Conservation (phyloP, 2,113 vertebrate species). For the Glaucidium brasilianum region DNA sequence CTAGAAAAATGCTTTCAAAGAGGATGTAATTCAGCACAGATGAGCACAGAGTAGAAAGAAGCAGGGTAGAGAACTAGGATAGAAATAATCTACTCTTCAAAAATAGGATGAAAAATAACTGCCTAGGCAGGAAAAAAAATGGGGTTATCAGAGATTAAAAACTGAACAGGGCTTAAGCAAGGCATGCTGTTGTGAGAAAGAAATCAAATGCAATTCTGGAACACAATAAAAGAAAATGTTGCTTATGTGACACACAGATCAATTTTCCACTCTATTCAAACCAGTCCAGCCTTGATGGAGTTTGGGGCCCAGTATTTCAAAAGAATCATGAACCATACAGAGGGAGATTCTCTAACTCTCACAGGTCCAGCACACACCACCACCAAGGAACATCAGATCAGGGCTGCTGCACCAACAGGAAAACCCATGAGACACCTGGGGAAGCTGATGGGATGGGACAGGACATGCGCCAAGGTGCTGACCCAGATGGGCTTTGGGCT, state of each 20-base stretch:
- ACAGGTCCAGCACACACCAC: background rate
- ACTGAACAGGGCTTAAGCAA: background rate
- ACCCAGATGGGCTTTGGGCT: background rate
- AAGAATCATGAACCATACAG: background rate
- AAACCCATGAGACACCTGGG: background rate
- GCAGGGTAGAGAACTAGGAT: background rate
- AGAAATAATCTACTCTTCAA: slow-evolving; percentile 18
- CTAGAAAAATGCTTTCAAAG: slow-evolving; percentile 26
- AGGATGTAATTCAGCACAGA: background rate
- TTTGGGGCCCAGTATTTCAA: background rate
- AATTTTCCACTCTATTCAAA: background rate
- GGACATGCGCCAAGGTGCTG: background rate
- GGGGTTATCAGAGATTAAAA: background rate
- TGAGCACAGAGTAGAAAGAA: background rate
- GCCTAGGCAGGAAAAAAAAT: background rate
- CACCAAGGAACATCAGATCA: background rate
- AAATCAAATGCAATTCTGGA: background rate
- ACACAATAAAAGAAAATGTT: background rate
- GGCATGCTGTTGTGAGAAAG: background rate
- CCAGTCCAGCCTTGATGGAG: background rate
- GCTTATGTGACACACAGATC: background rate
- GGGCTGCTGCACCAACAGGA: background rate
- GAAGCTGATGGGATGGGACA: background rate
- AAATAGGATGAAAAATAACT: slow-evolving; percentile 14
- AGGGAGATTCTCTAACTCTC: background rate